Evolutionary conservation across 2,888 invertebrate genomes (phyloP), one percentile per base, ranked within the genome.

Genomic region (Thymelicus lineola): DNA sequence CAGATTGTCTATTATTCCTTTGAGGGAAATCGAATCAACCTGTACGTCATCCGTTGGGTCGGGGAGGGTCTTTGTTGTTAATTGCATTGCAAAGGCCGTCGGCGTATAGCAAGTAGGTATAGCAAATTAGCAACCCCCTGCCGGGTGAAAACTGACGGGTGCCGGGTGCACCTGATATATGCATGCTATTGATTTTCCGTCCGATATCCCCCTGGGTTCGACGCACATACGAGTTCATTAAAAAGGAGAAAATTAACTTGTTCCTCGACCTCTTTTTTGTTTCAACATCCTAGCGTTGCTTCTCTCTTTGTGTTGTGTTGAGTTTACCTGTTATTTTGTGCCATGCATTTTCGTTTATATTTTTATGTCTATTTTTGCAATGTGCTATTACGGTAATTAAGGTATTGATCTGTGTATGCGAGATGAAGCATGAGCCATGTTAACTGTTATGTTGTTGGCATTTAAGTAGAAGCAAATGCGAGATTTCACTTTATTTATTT

Each of bases 91-190:
- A 15, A 42, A 20, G 36, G 57, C 36, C n/a, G 28, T 7, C 57
- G n/a, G 36, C 57, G 59, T 9, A 35, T 20, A 15, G 14, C 59
- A 17, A 38, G 28, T 28, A 28, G n/a, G n/a, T n/a, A n/a, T n/a
- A n/a, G n/a, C n/a, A n/a, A n/a, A n/a, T n/a, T 20, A 15, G 14
- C 59, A 17, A 38, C 20, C 42, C 59, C 38, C 59, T 60, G 42
- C 20, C 17, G 42, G 7, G 35, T 45, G 59, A 45, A 60, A 60
- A 42, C 17, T 45, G 59, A 20, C 42, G 42, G 20, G 42, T 42
- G 59, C 42, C 42, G 42, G 14, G 42, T 42, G 59, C 59, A 42
- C 42, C 42, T 10, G 58, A 59, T 42, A 36, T 36, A 60, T 50
- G 48, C 48, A 17, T 50, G 48, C 9, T 50, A 50, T 50, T 50